Conservation (phyloP, 2,797 vertebrate genomes). For the Catostomus latipinnis region DNA sequence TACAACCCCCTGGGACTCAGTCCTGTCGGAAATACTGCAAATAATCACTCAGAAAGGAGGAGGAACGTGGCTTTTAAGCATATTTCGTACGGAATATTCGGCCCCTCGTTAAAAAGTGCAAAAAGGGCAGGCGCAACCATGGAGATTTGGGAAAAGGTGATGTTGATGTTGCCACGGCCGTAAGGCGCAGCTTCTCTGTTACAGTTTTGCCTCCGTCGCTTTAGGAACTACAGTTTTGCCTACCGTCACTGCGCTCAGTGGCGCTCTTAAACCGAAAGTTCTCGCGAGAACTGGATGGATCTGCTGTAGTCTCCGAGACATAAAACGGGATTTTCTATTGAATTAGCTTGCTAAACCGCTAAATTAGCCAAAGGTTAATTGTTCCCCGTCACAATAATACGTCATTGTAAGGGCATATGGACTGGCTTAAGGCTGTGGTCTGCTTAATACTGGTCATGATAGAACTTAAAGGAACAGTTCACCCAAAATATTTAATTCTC, state of each 20-base stretch:
- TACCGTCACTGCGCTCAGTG: slow-evolving; percentile 36
- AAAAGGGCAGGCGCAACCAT: slow-evolving; percentile 27
- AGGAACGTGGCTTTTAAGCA: slow-evolving; percentile 28
- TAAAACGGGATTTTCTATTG: slow-evolving; percentile 16
- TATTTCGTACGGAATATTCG: not conserved
- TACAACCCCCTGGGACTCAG: slow-evolving; percentile 15
- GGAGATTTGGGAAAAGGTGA: not conserved
- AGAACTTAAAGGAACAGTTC: not conserved
- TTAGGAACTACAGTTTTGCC: slow-evolving; percentile 21
- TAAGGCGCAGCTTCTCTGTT: not conserved
- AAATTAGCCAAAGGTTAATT: not conserved
- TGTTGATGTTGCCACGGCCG: slow-evolving; percentile 50
- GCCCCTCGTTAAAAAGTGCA: slow-evolving; percentile 15
- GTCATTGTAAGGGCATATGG: not conserved
- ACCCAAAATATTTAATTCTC: too few species aligned
- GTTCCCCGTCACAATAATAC: not conserved
- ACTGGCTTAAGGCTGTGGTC: not conserved
- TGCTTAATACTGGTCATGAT: not conserved
- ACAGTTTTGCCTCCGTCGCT: slow-evolving; percentile 45
- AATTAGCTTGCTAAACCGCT: not conserved
- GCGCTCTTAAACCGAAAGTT: slow-evolving; percentile 7
- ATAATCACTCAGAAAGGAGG: slow-evolving; percentile 38
- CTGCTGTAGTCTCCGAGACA: not conserved
- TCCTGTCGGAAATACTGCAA: slow-evolving; percentile 28
- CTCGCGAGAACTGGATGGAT: slow-evolving; percentile 48